Evolutionary conservation across 2,113 vertebrate genomes (phyloP).

Genomic region (Circaetus cinerascens): DNA sequence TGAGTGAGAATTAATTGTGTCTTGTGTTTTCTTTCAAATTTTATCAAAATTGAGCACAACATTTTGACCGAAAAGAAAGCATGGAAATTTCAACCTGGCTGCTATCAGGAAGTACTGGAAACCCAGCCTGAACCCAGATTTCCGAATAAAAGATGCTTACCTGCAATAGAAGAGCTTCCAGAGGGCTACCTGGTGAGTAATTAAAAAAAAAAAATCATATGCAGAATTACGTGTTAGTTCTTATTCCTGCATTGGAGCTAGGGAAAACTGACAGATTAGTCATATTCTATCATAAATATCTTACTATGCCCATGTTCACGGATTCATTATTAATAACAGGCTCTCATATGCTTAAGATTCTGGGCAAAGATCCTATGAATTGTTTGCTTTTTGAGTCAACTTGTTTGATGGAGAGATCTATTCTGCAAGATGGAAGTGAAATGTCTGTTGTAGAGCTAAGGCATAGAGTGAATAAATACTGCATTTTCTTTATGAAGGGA

Average conservation of each 20-base stretch:
- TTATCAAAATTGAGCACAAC: background rate
- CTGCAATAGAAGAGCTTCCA: background rate
- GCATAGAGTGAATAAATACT: background rate
- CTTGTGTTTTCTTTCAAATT: background rate
- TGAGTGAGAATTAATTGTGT: background rate
- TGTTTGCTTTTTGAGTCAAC: conserved; percentile 54
- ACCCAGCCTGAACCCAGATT: background rate
- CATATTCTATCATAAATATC: background rate
- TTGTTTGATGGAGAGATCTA: background rate
- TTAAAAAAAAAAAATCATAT: background rate
- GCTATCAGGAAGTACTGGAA: background rate
- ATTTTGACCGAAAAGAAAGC: background rate
- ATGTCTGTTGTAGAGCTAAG: background rate
- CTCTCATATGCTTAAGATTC: background rate
- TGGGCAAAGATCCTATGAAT: background rate
- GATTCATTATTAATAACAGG: background rate
- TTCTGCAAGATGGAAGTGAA: background rate
- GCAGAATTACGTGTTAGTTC: background rate
- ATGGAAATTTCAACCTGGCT: background rate
- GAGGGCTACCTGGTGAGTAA: background rate
- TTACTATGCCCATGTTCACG: background rate
- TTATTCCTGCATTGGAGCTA: background rate
- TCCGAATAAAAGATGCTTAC: background rate
- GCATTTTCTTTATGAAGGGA: background rate
- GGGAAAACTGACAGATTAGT: background rate